Conservation (phyloP, 1,140 invertebrate species). For the Acromyrmex charruanus region DNA sequence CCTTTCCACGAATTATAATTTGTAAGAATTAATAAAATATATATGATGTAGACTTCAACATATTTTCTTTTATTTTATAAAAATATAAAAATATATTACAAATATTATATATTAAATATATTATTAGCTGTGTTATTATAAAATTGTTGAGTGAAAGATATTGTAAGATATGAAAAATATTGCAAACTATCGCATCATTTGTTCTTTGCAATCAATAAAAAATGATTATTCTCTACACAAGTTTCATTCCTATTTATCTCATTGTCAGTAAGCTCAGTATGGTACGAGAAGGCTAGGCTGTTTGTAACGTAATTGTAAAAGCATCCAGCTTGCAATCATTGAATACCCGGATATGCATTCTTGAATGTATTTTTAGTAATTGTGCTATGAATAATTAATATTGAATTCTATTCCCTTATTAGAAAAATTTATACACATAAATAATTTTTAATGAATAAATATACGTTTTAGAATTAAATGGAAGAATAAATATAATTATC, state of each 20-base stretch:
- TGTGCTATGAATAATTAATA: background rate
- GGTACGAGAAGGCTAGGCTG: constrained; percentile 11
- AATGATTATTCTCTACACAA: background rate
- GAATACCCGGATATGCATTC: constrained; percentile 12
- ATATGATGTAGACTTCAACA: background rate
- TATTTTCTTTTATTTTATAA: constrained; percentile 19
- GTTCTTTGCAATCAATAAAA: background rate
- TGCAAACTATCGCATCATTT: background rate
- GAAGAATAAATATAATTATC: constrained; percentile 2
- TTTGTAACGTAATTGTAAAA: constrained; percentile 5
- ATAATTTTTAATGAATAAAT: background rate
- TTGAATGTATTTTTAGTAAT: background rate
- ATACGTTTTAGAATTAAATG: background rate
- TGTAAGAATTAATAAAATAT: background rate
- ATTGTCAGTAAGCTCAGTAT: background rate
- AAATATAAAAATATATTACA: background rate
- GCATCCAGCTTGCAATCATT: background rate
- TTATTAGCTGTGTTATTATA: background rate
- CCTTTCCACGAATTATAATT: background rate
- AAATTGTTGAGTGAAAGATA: background rate
- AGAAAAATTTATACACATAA: background rate
- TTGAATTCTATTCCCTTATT: background rate
- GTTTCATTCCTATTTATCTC: constrained; percentile 20
- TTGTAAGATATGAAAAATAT: background rate
- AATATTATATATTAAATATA: background rate